Conservation (phyloP, 2,888 invertebrate species). For the Octodonta nipae region DNA sequence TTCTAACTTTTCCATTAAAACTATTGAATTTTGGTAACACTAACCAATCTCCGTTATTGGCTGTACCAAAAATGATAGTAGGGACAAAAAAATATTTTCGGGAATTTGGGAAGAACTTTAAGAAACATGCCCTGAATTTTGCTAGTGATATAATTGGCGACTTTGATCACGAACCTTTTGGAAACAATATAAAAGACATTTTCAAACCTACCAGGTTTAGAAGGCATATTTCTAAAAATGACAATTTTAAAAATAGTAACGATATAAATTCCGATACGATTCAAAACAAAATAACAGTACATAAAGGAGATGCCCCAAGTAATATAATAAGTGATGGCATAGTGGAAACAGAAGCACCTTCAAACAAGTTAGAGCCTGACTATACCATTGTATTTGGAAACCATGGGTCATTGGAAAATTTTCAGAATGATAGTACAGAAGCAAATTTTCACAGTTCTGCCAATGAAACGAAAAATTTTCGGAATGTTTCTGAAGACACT, state of each 20-base stretch:
- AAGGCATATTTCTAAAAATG: slow-evolving; percentile 8
- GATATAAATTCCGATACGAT: no score
- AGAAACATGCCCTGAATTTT: slow-evolving; percentile 24
- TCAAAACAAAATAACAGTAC: no score
- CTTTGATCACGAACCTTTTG: slow-evolving; percentile 17
- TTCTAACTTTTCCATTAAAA: slow-evolving; percentile 27
- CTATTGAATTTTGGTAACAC: slow-evolving; percentile 25
- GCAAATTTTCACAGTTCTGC: background rate
- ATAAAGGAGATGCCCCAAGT: no score
- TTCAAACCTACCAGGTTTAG: slow-evolving; percentile 12
- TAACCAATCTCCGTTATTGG: slow-evolving; percentile 23
- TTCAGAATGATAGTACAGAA: no score
- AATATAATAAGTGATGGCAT: no score
- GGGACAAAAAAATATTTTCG: slow-evolving; percentile 26
- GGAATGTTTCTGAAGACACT: slow-evolving; percentile 7
- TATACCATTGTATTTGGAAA: no score
- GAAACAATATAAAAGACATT: slow-evolving; percentile 9
- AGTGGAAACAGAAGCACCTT: no score
- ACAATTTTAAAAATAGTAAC: background rate
- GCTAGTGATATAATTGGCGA: slow-evolving; percentile 26
- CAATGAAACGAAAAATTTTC: slow-evolving; percentile 9
- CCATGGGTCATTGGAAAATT: no score
- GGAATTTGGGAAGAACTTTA: slow-evolving; percentile 27
- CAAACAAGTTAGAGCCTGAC: no score
- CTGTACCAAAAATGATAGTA: slow-evolving; percentile 25